Base-by-base conservation (phyloP, 2,888 invertebrate genomes). In the Lasioglossum marginatum region DNA sequence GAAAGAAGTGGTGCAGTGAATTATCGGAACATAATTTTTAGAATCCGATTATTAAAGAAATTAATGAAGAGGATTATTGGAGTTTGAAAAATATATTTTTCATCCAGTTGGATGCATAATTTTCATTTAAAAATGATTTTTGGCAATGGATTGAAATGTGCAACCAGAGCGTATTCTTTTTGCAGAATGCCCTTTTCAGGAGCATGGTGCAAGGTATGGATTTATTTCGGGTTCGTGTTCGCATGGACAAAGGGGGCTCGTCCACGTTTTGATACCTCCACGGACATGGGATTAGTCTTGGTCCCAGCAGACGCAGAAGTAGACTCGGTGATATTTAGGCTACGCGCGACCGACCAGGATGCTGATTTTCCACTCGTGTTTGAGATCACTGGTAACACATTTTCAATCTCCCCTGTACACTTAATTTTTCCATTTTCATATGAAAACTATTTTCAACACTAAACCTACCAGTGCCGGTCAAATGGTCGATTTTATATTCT, bases 331-430 rank as follows among this genome's bases (percentile, higher is more conserved):
- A 97, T 99, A 95, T 98, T 98, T 96, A 96, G 98, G 92, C 96
- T 98, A 92, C 97, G 98, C 93, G 98, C 98, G 87, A 97, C 97
- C 91, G 98, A 98, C 95, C 97, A 98, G 83, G 97, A 98, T 95
- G 98, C 97, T 95, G 98, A 98, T 95, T 98, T 98, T 95, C 98
- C 98, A 83, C 96, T 98, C 92, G 96, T 97, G 90, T 98, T 98
- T 95, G 97, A 97, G 92, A 96, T 98, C 89, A 96, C 97, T 89
- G 97, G 97, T 96, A 95, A 95, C n/a, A 16, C 12, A 34, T 12
- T 57, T 43, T 43, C 43, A 43, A 43, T 43, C 12, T 43, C 40
- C 40, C 40, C 40, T 43, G 40, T 10, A 43, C 40, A 43, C 40
- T 40, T 40, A 12, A 43, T 43, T 3, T 12, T 43, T 43, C 40